Evolutionary conservation across 2,113 vertebrate genomes (phyloP), one percentile per base, ranked within the genome.

Genomic region (Hippocampus barbouri): DNA sequence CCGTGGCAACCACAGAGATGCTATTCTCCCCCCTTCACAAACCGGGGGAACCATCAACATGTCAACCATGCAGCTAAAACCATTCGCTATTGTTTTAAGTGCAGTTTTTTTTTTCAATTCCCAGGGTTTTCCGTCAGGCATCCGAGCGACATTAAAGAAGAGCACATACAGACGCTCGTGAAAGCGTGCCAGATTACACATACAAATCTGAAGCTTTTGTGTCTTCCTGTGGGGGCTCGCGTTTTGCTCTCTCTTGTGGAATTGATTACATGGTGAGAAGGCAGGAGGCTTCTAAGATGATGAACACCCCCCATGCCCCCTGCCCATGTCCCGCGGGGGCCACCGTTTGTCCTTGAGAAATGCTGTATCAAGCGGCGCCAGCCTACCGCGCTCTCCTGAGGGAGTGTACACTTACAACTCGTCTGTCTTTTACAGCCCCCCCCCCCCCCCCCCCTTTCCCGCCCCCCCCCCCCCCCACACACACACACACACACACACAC

Each of bases 341-440:
- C 72, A 25, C 73, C 56, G 65, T 79, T 79, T 79, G 85, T 85
- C 88, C 89, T 90, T 87, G 88, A 87, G 78, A 91, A 90, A 90
- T 80, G 89, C 88, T 87, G 85, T 65, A 79, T 90, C 87, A 90
- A 84, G 77, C 75, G 10, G 23, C 23, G n/a, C 23, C n/a, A 15
- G 23, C 23, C 56, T 59, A 14, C 11, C n/a, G 49, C 74, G 76
- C 77, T 88, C 83, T 85, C 71, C 66, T 74, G 54, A 25, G 54
- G 79, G 83, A 75, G 77, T 81, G 78, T 86, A 70, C 66, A 53
- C 77, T 90, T 90, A 88, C 81, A 81, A 82, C 77, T 85, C 85
- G 68, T 85, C 86, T 78, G 80, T 62, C 15, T 38, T 45, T 56
- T n/a, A 56, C 21, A 56, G 53, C 56, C 18, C 5, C 1, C 16